Evolutionary conservation across 2,888 invertebrate genomes (phyloP).

Genomic region (Onthophagus sagittarius): DNA sequence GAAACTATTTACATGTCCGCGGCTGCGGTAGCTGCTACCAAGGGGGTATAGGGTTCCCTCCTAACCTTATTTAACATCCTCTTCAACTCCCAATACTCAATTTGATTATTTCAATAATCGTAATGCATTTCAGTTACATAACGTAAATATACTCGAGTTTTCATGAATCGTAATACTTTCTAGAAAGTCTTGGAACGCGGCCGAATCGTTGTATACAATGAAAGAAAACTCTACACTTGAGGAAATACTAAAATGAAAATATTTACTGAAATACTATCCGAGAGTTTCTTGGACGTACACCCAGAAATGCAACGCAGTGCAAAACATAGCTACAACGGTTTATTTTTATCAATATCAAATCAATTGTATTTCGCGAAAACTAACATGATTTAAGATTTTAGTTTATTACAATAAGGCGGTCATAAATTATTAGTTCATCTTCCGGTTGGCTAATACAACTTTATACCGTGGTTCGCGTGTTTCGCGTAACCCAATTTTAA

Average conservation of each 20-base stretch:
- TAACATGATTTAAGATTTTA: neutral
- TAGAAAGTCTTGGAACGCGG: neutral
- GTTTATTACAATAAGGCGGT: neutral
- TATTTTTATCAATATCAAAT: neutral
- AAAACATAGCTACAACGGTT: neutral
- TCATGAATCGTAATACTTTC: neutral
- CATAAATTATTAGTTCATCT: neutral
- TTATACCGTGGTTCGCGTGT: neutral
- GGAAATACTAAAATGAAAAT: neutral
- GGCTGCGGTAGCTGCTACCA: neutral
- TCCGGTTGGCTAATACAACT: neutral
- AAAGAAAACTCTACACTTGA: neutral
- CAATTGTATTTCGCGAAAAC: neutral
- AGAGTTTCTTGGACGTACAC: neutral
- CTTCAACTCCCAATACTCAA: conserved; percentile 8
- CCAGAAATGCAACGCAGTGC: neutral
- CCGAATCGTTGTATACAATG: neutral
- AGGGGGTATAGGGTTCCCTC: neutral
- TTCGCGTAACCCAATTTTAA: neutral
- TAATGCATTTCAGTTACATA: neutral
- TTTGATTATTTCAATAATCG: neutral
- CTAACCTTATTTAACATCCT: conserved; percentile 7
- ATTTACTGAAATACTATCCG: neutral
- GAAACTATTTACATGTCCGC: conserved; percentile 14
- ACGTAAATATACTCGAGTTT: neutral